Evolutionary conservation across 2,888 invertebrate species (phyloP), one percentile per base, ranked within the genome.

Genomic region (Pandemis cinnamomeana): DNA sequence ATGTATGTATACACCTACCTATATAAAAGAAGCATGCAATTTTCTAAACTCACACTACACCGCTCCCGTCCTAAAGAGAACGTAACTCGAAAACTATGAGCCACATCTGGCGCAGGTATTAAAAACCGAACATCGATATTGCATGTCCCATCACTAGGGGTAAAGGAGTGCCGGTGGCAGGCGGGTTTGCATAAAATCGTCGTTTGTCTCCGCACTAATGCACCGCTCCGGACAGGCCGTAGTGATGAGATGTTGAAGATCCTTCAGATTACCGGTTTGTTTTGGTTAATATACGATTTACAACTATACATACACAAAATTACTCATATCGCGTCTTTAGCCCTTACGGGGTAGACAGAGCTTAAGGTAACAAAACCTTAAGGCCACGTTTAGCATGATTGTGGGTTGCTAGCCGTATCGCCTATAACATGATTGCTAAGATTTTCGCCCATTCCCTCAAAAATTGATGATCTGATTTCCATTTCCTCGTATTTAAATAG

Each of bases 121-220:
- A 73, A 73, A 73, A 73, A 73, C 69, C 7, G 69, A 63, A 71
- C 71, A 71, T 68, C 71, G 71, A 68, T 75, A 71, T 71, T 71
- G 75, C 48, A 62, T 27, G 20, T 79, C 67, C 75, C 87, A 84
- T 79, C 87, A 80, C 86, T 86, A 84, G 46, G 81, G 79, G 84
- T 84, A 82, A 87, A 89, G 89, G 88, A 89, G 90, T 88, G 89
- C 86, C 87, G 82, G 82, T 81, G 85, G 87, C 90, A 90, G 87
- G 78, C 77, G 78, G 75, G 86, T 92, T 93, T 89, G 93, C 93
- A 93, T 93, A 93, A 92, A 93, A 91, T 87, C 88, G 85, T 90
- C 92, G 90, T 93, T 93, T 93, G 91, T 93, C 93, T 92, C 83
- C 80, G 81, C 88, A 87, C 90, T 92, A 90, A 92, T 90, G 91